Evolutionary conservation across 2,797 vertebrate species (phyloP).

Genomic region (Clamator glandarius): DNA sequence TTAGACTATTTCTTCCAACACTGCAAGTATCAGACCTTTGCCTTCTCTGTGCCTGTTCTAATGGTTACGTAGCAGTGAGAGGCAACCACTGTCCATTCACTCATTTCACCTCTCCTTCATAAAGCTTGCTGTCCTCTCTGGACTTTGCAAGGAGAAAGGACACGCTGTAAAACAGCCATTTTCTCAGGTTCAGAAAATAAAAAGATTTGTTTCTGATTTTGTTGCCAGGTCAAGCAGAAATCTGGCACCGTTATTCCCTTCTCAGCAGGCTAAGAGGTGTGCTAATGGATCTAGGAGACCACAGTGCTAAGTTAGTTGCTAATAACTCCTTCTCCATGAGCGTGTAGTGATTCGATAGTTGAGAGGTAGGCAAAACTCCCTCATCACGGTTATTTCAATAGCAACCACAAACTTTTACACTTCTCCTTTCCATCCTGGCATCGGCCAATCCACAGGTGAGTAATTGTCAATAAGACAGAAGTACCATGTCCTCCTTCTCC

Average conservation of each 20-base stretch:
- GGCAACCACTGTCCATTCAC: not conserved
- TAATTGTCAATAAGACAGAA: not conserved
- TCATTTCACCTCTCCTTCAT: not conserved
- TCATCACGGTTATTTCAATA: not conserved
- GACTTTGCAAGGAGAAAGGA: not conserved
- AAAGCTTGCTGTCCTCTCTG: not conserved
- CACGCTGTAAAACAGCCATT: not conserved
- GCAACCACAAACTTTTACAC: not conserved
- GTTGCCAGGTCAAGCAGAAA: conserved; percentile 17
- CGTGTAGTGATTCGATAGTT: not conserved
- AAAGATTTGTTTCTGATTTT: not conserved
- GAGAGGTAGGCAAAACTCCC: not conserved
- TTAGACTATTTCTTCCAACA: not conserved
- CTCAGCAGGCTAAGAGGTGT: not conserved
- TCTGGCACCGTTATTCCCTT: not conserved
- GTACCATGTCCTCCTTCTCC: not conserved
- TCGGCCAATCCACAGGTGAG: not conserved
- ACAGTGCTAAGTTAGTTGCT: not conserved
- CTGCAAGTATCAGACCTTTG: not conserved
- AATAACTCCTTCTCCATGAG: not conserved
- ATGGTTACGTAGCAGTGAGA: not conserved
- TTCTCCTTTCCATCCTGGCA: not conserved
- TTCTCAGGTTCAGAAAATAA: not conserved
- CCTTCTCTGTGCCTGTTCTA: not conserved
- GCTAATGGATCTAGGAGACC: conserved; percentile 8